phyloP scores from a whole-genome alignment of 2,888 invertebrate genomes.

The Harpagoxenus sublaevis region DNA sequence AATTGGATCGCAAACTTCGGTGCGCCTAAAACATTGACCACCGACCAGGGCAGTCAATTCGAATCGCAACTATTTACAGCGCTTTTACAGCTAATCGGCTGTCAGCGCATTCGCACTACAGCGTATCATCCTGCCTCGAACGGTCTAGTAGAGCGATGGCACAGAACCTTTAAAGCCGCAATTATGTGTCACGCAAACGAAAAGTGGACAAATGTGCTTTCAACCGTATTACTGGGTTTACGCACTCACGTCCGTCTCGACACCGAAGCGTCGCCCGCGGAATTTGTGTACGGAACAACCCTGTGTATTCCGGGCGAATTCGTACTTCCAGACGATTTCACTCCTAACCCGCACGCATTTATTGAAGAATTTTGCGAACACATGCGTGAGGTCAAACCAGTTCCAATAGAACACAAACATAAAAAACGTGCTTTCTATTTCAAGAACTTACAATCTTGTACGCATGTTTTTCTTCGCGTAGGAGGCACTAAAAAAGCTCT shows the following conservation, averaged over 20 bases:
- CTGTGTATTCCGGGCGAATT: background rate
- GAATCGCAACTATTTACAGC: background rate
- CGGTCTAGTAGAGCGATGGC: background rate
- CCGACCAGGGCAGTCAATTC: constrained; percentile 12
- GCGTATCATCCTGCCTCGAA: background rate
- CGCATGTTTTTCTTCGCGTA: background rate
- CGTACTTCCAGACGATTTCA: background rate
- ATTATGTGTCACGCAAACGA: background rate
- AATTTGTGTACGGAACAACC: background rate
- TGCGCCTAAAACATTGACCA: background rate
- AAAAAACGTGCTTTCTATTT: background rate
- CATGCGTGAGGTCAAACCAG: background rate
- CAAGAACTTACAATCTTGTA: background rate
- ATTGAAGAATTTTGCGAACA: background rate
- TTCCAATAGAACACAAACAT: background rate
- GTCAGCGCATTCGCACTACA: background rate
- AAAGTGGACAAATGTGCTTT: background rate
- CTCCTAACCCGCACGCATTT: background rate
- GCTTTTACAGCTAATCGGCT: background rate
- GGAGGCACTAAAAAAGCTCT: background rate
- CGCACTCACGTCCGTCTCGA: background rate
- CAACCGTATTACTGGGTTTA: background rate
- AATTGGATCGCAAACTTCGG: background rate
- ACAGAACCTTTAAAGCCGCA: background rate
- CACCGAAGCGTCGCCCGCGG: background rate